These are phyloP conservation scores for Neogobius melanostomus DNA, from an alignment of 2,113 vertebrate genomes.

Conservation along the genomic window DNA sequence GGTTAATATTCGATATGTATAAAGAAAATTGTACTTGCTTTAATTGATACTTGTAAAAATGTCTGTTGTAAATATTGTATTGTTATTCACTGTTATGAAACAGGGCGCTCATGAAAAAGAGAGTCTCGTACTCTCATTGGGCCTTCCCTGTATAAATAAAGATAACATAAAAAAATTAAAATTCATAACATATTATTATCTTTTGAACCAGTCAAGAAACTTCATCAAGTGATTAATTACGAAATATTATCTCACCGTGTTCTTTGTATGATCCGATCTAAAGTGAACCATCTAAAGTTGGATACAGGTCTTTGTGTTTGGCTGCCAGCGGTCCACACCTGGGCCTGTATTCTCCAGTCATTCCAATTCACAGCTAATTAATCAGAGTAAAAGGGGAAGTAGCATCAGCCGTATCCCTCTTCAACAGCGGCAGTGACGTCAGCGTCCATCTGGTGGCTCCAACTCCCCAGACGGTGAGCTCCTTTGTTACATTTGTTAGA, in stretches of 20 bases:
- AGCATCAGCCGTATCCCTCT: conserved; percentile 25
- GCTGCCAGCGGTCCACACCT: conserved; percentile 32
- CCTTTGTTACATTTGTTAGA: conserved; percentile 23
- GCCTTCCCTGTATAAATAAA: too few relatives aligned
- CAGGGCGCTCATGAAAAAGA: too few relatives aligned
- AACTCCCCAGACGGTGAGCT: conserved; percentile 23
- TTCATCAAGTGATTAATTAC: too few relatives aligned
- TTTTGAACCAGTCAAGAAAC: too few relatives aligned
- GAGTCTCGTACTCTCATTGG: too few relatives aligned
- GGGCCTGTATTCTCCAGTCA: conserved; percentile 28
- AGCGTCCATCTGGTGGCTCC: conserved; percentile 53
- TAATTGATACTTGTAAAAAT: too few relatives aligned
- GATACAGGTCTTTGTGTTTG: not conserved
- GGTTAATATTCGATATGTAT: too few relatives aligned
- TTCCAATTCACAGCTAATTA: conserved; percentile 47
- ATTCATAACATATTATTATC: too few relatives aligned
- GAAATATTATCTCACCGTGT: not conserved
- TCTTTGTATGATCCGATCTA: not conserved
- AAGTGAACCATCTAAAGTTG: not conserved
- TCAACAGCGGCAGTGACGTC: conserved; percentile 29
- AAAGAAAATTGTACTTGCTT: too few relatives aligned
- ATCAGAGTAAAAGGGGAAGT: conserved; percentile 26
- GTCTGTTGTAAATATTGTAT: too few relatives aligned
- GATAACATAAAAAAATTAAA: too few relatives aligned
- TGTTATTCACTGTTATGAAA: too few relatives aligned